Evolutionary conservation across 2,113 vertebrate species (phyloP).

Genomic region (Sinocyclocheilus anophthalmus): DNA sequence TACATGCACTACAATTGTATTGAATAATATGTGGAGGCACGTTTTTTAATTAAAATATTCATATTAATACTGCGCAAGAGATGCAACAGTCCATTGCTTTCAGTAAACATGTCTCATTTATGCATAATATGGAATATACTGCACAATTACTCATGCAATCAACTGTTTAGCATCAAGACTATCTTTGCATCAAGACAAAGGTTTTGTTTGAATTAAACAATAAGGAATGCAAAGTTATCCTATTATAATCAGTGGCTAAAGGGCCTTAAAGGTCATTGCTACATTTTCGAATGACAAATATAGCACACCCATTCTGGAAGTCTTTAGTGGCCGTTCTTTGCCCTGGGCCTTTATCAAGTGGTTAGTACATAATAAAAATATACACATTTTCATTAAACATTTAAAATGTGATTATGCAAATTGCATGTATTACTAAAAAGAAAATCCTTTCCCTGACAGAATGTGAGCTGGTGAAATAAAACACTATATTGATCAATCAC

Average conservation of each 20-base stretch:
- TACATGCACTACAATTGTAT: too few relatives aligned
- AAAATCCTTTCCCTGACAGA: neutral
- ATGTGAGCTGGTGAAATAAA: neutral
- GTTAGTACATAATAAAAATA: neutral
- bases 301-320: too few relatives aligned
- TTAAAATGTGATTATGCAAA: neutral
- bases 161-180: neutral
- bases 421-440: neutral
- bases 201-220: neutral
- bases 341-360: neutral
- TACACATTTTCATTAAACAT: neutral
- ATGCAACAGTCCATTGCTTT: conserved; percentile 17
- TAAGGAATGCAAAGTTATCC: neutral
- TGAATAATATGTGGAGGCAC: too few relatives aligned
- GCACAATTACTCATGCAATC: conserved; percentile 43
- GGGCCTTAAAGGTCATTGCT: neutral
- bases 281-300: neutral
- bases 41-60: too few relatives aligned
- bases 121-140: neutral
- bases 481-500: neutral
- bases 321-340: too few relatives aligned
- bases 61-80: conserved; percentile 9
- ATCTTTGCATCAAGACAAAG: too few relatives aligned
- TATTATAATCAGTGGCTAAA: neutral
- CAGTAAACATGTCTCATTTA: neutral